Percentiles rank a stretch among this genome's conserved stretches.
phyloP scores from a whole-genome alignment of 2,888 invertebrate genomes.

The Dusona sp. region DNA sequence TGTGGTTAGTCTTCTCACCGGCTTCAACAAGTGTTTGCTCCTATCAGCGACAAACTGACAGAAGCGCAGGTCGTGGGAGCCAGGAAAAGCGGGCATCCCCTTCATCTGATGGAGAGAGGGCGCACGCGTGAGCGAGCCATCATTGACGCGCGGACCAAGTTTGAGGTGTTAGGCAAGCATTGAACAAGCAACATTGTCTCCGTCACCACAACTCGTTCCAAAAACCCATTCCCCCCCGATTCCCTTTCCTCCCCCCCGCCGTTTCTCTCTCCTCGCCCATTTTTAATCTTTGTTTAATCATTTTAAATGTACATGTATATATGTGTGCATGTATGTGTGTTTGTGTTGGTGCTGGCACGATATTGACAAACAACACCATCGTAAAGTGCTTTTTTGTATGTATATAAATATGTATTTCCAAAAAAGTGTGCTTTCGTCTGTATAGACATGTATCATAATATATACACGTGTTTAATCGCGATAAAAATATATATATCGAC shows the following conservation, averaged over 20 bases:
- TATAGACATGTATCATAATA: constrained; percentile 32
- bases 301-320: not conserved
- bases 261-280: constrained; percentile 2
- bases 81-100: constrained; percentile 96
- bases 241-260: constrained; percentile 12
- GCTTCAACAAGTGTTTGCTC: constrained; percentile 97
- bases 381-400: constrained; percentile 60
- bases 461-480: constrained; percentile 2
- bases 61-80: constrained; percentile 97
- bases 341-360: constrained; percentile 27
- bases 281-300: not conserved
- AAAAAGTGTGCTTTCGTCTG: constrained; percentile 17
- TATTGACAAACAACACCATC: constrained; percentile 28
- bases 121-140: constrained; percentile 81
- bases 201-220: constrained; percentile 79
- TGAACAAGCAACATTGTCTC: constrained; percentile 85
- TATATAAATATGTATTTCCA: constrained; percentile 63
- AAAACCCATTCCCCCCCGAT: constrained; percentile 28
- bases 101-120: constrained; percentile 91
- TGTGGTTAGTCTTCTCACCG: constrained; percentile 92
- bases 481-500: constrained; percentile 49
- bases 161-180: constrained; percentile 84
- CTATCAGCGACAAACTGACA: constrained; percentile 98
- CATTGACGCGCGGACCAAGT: constrained; percentile 84
- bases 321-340: not conserved